phyloP scores from a whole-genome alignment of 2,888 invertebrate species.

The Alsophila aescularia region DNA sequence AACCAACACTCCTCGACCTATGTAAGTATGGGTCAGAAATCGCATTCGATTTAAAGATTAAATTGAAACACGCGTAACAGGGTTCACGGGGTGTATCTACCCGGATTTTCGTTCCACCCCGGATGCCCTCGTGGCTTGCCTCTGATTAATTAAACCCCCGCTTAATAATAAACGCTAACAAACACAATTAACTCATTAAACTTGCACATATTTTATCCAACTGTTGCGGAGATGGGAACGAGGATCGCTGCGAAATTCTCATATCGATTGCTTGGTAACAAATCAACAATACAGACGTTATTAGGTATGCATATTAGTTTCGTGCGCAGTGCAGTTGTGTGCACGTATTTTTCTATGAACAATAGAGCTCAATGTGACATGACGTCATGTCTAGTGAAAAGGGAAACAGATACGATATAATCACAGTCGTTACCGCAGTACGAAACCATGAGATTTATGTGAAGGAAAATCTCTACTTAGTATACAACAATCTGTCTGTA shows the following conservation, averaged over 20 bases:
- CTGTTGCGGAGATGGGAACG: constrained; percentile 28
- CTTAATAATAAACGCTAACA: constrained; percentile 49
- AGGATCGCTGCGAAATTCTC: constrained; percentile 10
- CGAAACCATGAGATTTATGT: no score
- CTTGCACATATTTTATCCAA: constrained; percentile 43
- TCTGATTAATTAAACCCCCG: constrained; percentile 55
- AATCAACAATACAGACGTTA: constrained; percentile 8
- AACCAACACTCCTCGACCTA: constrained; percentile 32
- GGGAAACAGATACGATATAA: constrained; percentile 4
- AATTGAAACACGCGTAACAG: constrained; percentile 46
- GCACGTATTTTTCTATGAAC: neutral
- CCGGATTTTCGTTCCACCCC: constrained; percentile 47
- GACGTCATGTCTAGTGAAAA: constrained; percentile 4
- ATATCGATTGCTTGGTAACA: constrained; percentile 13
- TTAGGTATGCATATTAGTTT: constrained; percentile 7
- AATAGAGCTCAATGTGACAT: neutral
- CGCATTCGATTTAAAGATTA: constrained; percentile 26
- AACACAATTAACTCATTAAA: constrained; percentile 52
- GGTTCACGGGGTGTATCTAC: constrained; percentile 51
- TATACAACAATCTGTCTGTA: no score
- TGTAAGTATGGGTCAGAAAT: constrained; percentile 40
- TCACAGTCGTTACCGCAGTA: no score
- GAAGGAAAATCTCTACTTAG: no score
- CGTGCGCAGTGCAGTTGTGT: constrained; percentile 11
- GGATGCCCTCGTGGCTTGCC: constrained; percentile 41